A percentile compares a stretch with the other conserved stretches of the same genome.
These are phyloP conservation scores for Drosophila varians DNA, from an alignment of 1,140 invertebrate genomes.

Conservation along the genomic window DNA sequence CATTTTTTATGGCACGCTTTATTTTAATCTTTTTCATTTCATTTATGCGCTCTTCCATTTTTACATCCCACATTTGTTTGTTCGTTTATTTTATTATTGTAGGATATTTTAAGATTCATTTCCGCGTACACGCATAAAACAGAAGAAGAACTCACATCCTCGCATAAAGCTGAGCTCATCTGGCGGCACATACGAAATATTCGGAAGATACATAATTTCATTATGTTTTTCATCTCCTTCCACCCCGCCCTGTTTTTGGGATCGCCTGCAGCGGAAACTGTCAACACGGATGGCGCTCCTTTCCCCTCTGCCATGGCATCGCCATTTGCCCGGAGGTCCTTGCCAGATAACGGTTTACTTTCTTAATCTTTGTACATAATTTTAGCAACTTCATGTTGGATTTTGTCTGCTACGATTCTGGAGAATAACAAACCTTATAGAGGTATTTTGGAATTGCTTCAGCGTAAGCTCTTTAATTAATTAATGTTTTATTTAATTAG, in stretches of 20 bases:
- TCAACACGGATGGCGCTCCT: slow-evolving; percentile 50
- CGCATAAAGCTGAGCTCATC: slow-evolving; percentile 56
- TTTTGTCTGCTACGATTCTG: slow-evolving; percentile 9
- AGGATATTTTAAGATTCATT: slow-evolving; percentile 44
- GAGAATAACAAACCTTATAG: slow-evolving; percentile 9
- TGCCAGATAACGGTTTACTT: slow-evolving; percentile 75
- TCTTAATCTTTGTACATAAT: slow-evolving; percentile 79
- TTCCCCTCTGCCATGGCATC: slow-evolving; percentile 1
- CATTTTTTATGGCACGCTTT: slow-evolving; percentile 23
- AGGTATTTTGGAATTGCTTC: slow-evolving; percentile 19
- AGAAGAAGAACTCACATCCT: slow-evolving; percentile 30
- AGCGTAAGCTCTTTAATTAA: slow-evolving; percentile 15
- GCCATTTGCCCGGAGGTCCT: slow-evolving; percentile 28
- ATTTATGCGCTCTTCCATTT: slow-evolving; percentile 25
- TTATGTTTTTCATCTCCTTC: slow-evolving; percentile 32
- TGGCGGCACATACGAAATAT: slow-evolving; percentile 45
- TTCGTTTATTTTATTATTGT: slow-evolving; percentile 47
- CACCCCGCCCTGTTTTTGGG: neutral
- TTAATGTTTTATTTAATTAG: slow-evolving; percentile 2
- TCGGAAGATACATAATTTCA: slow-evolving; percentile 66
- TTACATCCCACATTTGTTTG: slow-evolving; percentile 40
- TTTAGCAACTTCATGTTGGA: slow-evolving; percentile 63
- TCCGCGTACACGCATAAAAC: slow-evolving; percentile 38
- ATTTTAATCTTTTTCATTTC: slow-evolving; percentile 32
- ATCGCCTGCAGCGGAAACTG: slow-evolving; percentile 59